These are phyloP conservation scores for Megalopta genalis DNA, from an alignment of 1,140 invertebrate species.

Conservation along the genomic window DNA sequence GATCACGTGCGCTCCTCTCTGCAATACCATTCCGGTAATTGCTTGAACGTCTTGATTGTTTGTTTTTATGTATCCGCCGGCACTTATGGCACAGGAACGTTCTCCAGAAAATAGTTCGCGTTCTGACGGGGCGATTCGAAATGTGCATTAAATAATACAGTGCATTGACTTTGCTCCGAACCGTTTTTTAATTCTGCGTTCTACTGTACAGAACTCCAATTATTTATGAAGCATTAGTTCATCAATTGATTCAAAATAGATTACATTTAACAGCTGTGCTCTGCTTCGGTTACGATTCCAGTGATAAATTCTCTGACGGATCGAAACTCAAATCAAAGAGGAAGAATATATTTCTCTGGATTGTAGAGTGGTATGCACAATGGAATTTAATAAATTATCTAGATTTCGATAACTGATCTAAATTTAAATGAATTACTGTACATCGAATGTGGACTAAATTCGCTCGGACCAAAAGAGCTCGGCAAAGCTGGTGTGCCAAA, in stretches of 20 bases:
- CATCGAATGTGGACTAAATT: too few relatives aligned
- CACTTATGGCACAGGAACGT: background rate
- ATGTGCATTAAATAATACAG: background rate
- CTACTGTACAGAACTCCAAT: background rate
- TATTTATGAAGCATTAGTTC: background rate
- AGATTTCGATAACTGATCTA: too few relatives aligned
- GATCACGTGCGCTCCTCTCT: constrained; percentile 8
- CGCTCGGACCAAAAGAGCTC: too few relatives aligned
- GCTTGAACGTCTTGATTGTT: constrained; percentile 14
- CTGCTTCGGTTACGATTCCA: too few relatives aligned
- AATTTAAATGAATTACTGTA: background rate
- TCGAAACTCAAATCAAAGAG: too few relatives aligned
- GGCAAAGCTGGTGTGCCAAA: background rate
- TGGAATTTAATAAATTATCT: too few relatives aligned
- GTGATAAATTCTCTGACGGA: too few relatives aligned
- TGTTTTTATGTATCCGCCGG: constrained; percentile 1
- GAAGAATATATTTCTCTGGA: too few relatives aligned
- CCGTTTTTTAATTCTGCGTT: background rate
- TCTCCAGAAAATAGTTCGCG: background rate
- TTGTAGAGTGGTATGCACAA: too few relatives aligned
- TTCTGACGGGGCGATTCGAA: background rate
- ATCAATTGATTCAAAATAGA: background rate
- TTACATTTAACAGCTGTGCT: background rate
- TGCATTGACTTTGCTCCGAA: background rate
- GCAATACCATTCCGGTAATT: constrained; percentile 9